Evolutionary conservation across 2,113 vertebrate species (phyloP), one percentile per base, ranked within the genome.

Genomic region (Tylochromis polylepis): DNA sequence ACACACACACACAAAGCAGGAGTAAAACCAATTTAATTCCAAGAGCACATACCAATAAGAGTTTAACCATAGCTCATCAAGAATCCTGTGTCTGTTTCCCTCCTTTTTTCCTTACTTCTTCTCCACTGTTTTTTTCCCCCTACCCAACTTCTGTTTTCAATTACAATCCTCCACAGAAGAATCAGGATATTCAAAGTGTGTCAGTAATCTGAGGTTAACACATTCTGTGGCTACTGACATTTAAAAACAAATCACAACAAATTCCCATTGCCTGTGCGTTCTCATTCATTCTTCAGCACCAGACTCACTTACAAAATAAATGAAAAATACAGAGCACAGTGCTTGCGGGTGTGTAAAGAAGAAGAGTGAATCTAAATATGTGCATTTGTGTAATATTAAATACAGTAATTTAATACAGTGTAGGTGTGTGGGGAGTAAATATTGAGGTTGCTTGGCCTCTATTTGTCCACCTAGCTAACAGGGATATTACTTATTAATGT

Each of bases 241-340:
- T 97, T 97, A 97, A 97, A 98, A 93, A 88, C 91, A 90, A 97
- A 98, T 98, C 96, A 97, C 97, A 96, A 95, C 90, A 93, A 95
- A 59, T 87, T 95, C 91, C 94, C 90, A 94, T 93, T 95, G 95
- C 95, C 96, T 96, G 95, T 96, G 93, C 95, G 96, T 96, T 97
- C 96, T 97, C 90, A 91, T 94, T 94, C 88, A 88, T 97, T 96
- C 95, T 95, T 97, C 96, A 95, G 92, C 97, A 80, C 81, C 96
- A 96, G 97, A 98, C 97, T 97, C 98, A 97, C 98, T 98, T 97
- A 97, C 96, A 96, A 98, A 97, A 97, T 98, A 97, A 98, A 98
- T 98, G 96, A 98, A 98, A 98, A 97, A 98, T 97, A 96, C 96
- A 97, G 94, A 97, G 78, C 87, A 57, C 16, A 78, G n/a, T 82